phyloP scores from a whole-genome alignment of 2,888 invertebrate genomes.

The Heliconius aoede region DNA sequence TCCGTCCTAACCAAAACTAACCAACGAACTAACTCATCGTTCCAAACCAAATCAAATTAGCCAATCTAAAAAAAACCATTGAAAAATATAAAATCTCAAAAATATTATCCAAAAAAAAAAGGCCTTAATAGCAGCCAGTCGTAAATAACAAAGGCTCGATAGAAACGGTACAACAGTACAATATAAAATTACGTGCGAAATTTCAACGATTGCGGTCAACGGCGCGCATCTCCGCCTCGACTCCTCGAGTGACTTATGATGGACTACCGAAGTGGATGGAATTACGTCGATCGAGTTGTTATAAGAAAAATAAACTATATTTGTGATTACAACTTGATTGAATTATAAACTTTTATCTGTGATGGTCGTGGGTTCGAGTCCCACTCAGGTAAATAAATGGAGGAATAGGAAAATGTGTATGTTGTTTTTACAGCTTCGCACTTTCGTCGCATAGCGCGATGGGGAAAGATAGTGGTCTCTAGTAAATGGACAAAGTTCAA shows the following conservation, averaged over 20 bases:
- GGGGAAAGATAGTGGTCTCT: not conserved
- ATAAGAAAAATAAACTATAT: not conserved
- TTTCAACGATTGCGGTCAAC: slow-evolving; percentile 56
- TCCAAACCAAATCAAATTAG: not conserved
- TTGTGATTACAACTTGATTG: not conserved
- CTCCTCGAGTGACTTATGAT: slow-evolving; percentile 52
- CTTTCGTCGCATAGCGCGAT: too few relatives aligned
- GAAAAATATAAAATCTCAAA: not conserved
- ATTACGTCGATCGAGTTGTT: slow-evolving; percentile 17
- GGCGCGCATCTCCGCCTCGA: slow-evolving; percentile 56
- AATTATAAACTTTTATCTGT: too few relatives aligned
- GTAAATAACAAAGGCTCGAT: slow-evolving; percentile 33
- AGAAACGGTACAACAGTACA: slow-evolving; percentile 36
- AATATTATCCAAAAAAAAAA: not conserved
- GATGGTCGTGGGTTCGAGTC: not conserved
- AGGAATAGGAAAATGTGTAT: too few relatives aligned
- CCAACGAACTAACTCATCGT: not conserved
- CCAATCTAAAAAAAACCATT: not conserved
- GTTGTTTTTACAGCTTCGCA: too few relatives aligned
- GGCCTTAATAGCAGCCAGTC: slow-evolving; percentile 19
- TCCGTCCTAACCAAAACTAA: not conserved
- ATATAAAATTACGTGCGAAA: slow-evolving; percentile 48
- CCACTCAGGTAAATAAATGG: not conserved
- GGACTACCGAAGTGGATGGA: slow-evolving; percentile 25
- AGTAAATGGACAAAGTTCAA: not conserved